Conservation (phyloP, 2,113 vertebrate species). For the Cryptomyrus ogoouensis region DNA sequence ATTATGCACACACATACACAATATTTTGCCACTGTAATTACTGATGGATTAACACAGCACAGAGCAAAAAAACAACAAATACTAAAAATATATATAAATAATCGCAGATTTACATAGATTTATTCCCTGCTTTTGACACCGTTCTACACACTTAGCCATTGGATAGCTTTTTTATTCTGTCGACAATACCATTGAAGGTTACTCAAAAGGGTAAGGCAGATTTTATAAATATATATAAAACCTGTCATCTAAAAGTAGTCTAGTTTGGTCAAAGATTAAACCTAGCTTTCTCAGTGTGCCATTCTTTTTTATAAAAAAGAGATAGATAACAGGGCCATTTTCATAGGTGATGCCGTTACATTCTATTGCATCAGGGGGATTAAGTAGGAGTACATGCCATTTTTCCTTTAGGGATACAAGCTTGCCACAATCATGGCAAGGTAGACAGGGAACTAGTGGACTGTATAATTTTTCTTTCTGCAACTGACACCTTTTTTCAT, state of each 20-base stretch:
- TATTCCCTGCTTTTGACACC: not conserved
- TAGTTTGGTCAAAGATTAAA: slow-evolving; percentile 46
- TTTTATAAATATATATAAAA: slow-evolving; percentile 19
- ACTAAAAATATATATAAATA: not conserved
- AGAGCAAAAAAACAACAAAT: not conserved
- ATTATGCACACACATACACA: not conserved
- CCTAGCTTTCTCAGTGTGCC: slow-evolving; percentile 35
- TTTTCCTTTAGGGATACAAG: slow-evolving; percentile 50
- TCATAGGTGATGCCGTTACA: slow-evolving; percentile 42
- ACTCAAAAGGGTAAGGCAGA: not conserved
- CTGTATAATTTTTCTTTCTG: slow-evolving; percentile 58
- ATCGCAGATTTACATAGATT: not conserved
- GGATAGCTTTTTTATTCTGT: not conserved
- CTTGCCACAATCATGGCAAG: slow-evolving; percentile 48
- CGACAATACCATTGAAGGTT: not conserved
- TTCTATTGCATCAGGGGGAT: slow-evolving; percentile 45
- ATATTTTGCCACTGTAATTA: not conserved
- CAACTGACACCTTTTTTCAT: slow-evolving; percentile 62
- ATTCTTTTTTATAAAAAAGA: slow-evolving; percentile 37
- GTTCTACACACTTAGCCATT: not conserved
- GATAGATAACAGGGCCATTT: slow-evolving; percentile 41
- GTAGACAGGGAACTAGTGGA: slow-evolving; percentile 58
- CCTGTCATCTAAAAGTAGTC: slow-evolving; percentile 23
- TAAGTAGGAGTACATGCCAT: slow-evolving; percentile 60
- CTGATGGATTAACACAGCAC: not conserved